Evolutionary conservation across 2,888 invertebrate genomes (phyloP).

Genomic region (Apamea anceps): DNA sequence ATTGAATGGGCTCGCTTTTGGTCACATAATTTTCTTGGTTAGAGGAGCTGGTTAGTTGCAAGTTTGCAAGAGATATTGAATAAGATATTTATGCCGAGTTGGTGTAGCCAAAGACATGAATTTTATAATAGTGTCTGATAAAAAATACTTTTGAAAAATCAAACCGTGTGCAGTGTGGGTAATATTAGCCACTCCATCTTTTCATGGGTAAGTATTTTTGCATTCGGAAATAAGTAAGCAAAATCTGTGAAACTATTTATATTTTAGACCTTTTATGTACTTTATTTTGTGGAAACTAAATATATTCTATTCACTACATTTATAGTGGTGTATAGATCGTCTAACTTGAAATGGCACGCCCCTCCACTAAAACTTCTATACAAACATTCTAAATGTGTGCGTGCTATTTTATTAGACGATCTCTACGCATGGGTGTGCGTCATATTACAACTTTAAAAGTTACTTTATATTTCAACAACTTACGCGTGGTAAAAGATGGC

Average conservation of each 20-base stretch:
- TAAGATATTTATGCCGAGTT: background rate
- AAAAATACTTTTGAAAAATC: background rate
- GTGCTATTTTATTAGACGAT: no score
- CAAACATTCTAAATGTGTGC: no score
- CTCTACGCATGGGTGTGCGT: background rate
- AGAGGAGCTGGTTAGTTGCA: background rate
- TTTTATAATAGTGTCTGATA: background rate
- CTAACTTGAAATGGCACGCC: no score
- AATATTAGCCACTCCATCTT: background rate
- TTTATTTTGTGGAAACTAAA: background rate
- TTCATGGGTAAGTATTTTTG: background rate
- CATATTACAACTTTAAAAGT: constrained; percentile 5
- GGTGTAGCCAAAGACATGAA: background rate
- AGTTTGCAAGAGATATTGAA: background rate
- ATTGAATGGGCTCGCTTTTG: background rate
- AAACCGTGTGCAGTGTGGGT: background rate
- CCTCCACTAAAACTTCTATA: no score
- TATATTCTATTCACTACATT: background rate
- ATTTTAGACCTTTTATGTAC: background rate
- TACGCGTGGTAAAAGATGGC: constrained; percentile 23
- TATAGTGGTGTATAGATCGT: no score
- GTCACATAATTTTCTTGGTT: background rate
- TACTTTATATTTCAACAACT: constrained; percentile 32
- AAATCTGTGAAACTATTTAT: background rate
- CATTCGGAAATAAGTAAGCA: background rate